These are phyloP conservation scores for Podarcis muralis DNA, from an alignment of 2,113 vertebrate species.

Conservation along the genomic window DNA sequence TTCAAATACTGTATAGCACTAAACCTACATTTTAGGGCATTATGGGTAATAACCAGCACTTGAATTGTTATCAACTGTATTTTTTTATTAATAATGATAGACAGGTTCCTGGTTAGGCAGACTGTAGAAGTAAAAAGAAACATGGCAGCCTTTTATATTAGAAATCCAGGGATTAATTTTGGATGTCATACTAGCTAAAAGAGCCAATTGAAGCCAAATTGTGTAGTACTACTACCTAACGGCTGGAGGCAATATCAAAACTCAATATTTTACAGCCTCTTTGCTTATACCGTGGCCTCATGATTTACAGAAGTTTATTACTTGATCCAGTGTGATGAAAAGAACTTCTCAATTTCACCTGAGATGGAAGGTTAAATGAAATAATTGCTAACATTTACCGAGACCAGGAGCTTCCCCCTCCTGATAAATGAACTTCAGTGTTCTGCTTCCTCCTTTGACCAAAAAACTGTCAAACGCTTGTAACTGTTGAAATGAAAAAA, in stretches of 20 bases:
- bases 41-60: too few species aligned
- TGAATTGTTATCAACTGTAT: too few species aligned
- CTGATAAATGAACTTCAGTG: constrained; percentile 83
- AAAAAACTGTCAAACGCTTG: constrained; percentile 80
- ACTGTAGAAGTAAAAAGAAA: too few species aligned
- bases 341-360: neutral
- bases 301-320: neutral
- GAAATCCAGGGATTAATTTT: too few species aligned
- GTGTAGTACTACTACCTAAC: too few species aligned
- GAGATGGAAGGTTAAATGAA: neutral
- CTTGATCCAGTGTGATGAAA: neutral
- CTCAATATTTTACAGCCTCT: neutral
- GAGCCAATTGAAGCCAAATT: too few species aligned
- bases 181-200: too few species aligned
- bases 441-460: constrained; percentile 75
- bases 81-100: too few species aligned
- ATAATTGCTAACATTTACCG: constrained; percentile 70
- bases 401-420: constrained; percentile 76
- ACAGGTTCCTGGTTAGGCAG: too few species aligned
- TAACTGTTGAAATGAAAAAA: constrained; percentile 74
- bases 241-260: neutral
- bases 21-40: too few species aligned
- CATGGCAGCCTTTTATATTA: too few species aligned
- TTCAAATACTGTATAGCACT: too few species aligned
- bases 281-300: neutral